Evolutionary conservation across 2,113 vertebrate genomes (phyloP).

Genomic region (Rhinoptilus africanus): DNA sequence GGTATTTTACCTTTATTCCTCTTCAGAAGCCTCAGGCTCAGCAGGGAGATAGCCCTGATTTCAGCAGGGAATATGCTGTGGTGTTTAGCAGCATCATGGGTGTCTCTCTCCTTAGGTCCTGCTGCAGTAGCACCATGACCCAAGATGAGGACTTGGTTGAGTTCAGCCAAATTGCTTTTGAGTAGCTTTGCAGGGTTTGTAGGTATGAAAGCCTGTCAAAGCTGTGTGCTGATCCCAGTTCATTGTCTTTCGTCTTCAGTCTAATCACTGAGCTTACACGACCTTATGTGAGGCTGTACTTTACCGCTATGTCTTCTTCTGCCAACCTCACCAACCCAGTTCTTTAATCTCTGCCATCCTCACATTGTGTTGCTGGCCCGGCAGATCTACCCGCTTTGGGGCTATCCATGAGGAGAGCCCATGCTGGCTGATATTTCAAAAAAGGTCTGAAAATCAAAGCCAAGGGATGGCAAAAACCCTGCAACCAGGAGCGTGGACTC

Average conservation of each 20-base stretch:
- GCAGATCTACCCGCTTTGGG: background rate
- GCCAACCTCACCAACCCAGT: background rate
- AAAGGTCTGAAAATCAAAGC: background rate
- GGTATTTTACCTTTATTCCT: background rate
- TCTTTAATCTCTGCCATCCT: background rate
- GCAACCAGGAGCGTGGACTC: background rate
- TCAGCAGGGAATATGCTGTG: background rate
- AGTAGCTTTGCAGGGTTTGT: background rate
- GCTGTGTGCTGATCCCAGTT: background rate
- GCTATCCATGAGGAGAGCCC: background rate
- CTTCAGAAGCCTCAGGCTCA: background rate
- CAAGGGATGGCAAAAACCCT: background rate
- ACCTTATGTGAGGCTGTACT: background rate
- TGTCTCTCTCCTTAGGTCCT: background rate
- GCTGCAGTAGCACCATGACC: background rate
- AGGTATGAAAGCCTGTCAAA: background rate
- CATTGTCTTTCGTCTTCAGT: background rate
- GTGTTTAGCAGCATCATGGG: background rate
- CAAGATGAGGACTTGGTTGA: background rate
- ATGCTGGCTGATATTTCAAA: background rate
- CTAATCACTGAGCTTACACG: background rate
- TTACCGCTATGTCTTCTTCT: background rate
- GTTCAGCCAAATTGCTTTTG: background rate
- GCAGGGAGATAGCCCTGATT: background rate
- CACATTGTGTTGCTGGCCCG: background rate